These are phyloP conservation scores for Hestina assimilis DNA, from an alignment of 1,140 invertebrate genomes.

Conservation along the genomic window DNA sequence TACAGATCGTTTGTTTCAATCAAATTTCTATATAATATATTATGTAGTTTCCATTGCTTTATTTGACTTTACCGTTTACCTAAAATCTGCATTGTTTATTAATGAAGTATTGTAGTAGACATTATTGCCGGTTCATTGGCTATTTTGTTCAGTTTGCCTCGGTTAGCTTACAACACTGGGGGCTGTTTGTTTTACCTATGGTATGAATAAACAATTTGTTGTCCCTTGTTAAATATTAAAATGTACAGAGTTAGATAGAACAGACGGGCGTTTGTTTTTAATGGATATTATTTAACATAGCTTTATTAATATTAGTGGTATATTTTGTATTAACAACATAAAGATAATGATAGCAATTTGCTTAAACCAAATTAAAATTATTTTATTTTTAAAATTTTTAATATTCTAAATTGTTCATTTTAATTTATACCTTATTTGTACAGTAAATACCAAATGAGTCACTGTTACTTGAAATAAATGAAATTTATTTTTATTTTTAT, in stretches of 20 bases:
- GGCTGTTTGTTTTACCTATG: slow-evolving; percentile 47
- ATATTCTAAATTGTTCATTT: no score
- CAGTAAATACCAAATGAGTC: no score
- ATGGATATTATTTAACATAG: background rate
- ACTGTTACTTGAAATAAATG: no score
- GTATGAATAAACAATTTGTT: slow-evolving; percentile 69
- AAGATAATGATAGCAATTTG: no score
- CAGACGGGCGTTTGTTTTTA: slow-evolving; percentile 31
- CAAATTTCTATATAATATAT: no score
- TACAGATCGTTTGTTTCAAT: no score
- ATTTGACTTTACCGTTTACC: slow-evolving; percentile 17
- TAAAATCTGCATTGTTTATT: slow-evolving; percentile 28
- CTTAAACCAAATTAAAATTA: no score
- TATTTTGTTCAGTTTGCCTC: slow-evolving; percentile 62
- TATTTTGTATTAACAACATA: no score
- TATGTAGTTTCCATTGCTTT: background rate
- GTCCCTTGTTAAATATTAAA: slow-evolving; percentile 67
- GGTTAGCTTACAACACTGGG: slow-evolving; percentile 53
- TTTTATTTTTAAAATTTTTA: no score
- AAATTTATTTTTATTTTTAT: background rate
- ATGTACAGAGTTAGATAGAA: slow-evolving; percentile 30
- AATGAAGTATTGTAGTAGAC: slow-evolving; percentile 41
- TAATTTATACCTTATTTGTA: no score
- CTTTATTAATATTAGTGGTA: background rate
- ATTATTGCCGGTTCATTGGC: slow-evolving; percentile 54